Evolutionary conservation across 2,888 invertebrate species (phyloP).

Genomic region (Drosophila rellima): DNA sequence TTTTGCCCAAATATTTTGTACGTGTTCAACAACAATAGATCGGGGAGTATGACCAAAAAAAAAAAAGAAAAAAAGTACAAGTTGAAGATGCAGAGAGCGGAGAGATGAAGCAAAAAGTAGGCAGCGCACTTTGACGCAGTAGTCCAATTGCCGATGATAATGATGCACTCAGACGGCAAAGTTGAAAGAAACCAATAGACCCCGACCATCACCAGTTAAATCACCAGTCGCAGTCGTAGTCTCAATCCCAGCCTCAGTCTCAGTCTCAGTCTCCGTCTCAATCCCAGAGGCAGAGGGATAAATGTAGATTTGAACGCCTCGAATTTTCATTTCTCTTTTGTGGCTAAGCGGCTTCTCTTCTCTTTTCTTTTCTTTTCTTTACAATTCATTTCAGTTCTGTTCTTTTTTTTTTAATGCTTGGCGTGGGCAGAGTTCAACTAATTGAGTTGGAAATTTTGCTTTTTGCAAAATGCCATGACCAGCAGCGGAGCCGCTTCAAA

Average conservation of each 20-base stretch:
- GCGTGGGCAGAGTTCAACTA: slow-evolving; percentile 72
- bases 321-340: slow-evolving; percentile 63
- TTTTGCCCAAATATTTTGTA: slow-evolving; percentile 70
- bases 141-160: slow-evolving; percentile 83
- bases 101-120: slow-evolving; percentile 44
- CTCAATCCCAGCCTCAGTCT: neutral
- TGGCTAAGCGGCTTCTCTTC: slow-evolving; percentile 59
- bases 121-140: slow-evolving; percentile 79
- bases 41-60: slow-evolving; percentile 41
- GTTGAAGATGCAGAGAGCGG: neutral
- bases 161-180: slow-evolving; percentile 83
- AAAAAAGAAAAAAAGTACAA: neutral
- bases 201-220: slow-evolving; percentile 28
- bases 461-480: slow-evolving; percentile 64
- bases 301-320: slow-evolving; percentile 82
- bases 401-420: slow-evolving; percentile 31
- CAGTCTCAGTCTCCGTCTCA: slow-evolving; percentile 11
- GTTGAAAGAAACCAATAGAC: slow-evolving; percentile 69
- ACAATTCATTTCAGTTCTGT: slow-evolving; percentile 33
- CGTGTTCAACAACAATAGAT: slow-evolving; percentile 57
- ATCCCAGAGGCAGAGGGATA: slow-evolving; percentile 56
- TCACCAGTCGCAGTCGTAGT: slow-evolving; percentile 22
- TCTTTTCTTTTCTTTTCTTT: slow-evolving; percentile 25
- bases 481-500: slow-evolving; percentile 49
- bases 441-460: slow-evolving; percentile 80